These are phyloP conservation scores for Lordiphosa collinella DNA, from an alignment of 1,140 invertebrate species.

Conservation along the genomic window DNA sequence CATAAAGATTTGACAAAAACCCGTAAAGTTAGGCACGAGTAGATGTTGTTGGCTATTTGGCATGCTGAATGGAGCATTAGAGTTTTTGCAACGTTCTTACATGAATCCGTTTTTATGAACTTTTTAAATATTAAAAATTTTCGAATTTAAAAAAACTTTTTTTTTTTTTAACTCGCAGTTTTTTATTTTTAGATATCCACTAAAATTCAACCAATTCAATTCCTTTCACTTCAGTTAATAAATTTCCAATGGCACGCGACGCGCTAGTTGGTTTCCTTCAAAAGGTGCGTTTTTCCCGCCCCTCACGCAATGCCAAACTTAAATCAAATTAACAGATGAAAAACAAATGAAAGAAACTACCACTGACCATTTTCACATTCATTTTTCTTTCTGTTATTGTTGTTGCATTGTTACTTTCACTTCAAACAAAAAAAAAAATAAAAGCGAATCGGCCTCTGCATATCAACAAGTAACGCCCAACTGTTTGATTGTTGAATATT, in stretches of 20 bases:
- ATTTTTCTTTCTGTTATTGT: background rate
- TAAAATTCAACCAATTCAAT: too few species aligned
- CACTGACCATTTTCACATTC: conserved; percentile 7
- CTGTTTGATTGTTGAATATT: conserved; percentile 26
- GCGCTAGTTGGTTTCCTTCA: conserved; percentile 8
- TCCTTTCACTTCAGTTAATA: conserved; percentile 7
- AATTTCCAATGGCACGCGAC: conserved; percentile 22
- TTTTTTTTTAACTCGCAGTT: too few species aligned
- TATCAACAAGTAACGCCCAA: conserved; percentile 46
- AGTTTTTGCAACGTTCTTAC: too few species aligned
- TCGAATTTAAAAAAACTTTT: too few species aligned
- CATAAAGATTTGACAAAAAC: too few species aligned
- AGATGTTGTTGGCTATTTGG: too few species aligned
- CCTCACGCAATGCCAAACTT: conserved; percentile 21
- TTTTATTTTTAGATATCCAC: too few species aligned
- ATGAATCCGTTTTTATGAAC: too few species aligned
- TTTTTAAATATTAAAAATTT: too few species aligned
- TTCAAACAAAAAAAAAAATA: conserved; percentile 41
- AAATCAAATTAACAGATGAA: conserved; percentile 36
- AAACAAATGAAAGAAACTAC: conserved; percentile 25
- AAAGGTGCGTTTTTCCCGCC: conserved; percentile 7
- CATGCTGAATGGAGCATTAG: too few species aligned
- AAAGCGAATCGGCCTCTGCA: conserved; percentile 57
- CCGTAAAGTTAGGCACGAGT: too few species aligned
- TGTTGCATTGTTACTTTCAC: conserved; percentile 48